Evolutionary conservation across 2,797 vertebrate species (phyloP), one percentile per base, ranked within the genome.

Genomic region (Moxostoma hubbsi): DNA sequence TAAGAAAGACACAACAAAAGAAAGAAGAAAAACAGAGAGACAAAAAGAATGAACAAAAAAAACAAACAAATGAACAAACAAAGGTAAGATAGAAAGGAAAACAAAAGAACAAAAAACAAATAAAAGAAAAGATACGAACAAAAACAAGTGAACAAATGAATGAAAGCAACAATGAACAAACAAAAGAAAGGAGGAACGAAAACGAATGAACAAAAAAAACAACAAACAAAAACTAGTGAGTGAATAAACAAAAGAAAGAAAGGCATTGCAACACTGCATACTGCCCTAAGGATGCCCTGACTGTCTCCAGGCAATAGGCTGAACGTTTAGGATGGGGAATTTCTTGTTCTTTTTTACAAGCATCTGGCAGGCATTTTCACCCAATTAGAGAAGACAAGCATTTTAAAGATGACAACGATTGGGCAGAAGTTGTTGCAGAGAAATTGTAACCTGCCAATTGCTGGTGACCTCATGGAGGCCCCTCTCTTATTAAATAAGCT

Each of bases 321-420:
- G 87, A 81, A 86, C 89, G 89, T 92, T 91, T 91, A 90, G 87
- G 87, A 89, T 88, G 90, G 92, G 93, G 92, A 92, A 93, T 55
- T 61, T 67, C 15, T 54, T n/a, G n/a, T 45, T 59, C 71, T 53
- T 62, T 91, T 93, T 93, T 90, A 93, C 91, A 91, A 90, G 88
- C 92, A 95, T 95, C 93, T 95, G 94, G 91, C 92, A 87, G 89
- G 87, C 91, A 94, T 95, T 95, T 94, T 91, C 93, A 94, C 92
- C 89, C 93, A 92, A 94, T 95, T 93, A 94, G 93, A 92, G 91
- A 90, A 92, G 93, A 93, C 91, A 91, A 88, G 85, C 90, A 86
- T 90, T 93, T 92, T 90, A 92, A 92, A 92, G 90, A 90, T 90
- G 90, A 92, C 92, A 93, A 94, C 89, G 92, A 92, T 91, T 61